Evolutionary conservation across 2,888 invertebrate species (phyloP), one percentile per base, ranked within the genome.

Genomic region (Dryobota labecula): DNA sequence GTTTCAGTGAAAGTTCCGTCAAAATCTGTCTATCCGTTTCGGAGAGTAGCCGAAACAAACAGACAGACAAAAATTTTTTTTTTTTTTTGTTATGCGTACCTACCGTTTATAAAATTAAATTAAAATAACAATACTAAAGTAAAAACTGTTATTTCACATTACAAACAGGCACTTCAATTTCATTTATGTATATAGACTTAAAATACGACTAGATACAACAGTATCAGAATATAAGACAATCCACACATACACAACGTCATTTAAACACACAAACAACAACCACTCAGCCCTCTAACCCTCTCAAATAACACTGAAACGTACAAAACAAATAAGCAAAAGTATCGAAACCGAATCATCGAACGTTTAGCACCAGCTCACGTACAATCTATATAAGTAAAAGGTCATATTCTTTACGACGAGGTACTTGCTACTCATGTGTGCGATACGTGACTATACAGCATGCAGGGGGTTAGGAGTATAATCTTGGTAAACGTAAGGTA

Each of bases 361-460:
- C 82, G 82, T 89, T 89, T 86, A 82, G 58, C 76, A 70, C 66
- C 90, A 84, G 70, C 74, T 89, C 89, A 89, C 89, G 90, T 90
- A 75, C 80, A 33, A 66, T 87, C 80, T 86, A 92, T 92, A 92
- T 88, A 89, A 89, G 90, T 90, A 92, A 91, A 89, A 86, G 88
- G 88, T 84, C 84, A 87, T 92, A 88, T 90, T 90, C 91, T 92
- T 92, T 91, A 92, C 87, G 87, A 87, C 70, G 43, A 74, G 65
- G 57, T 63, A 84, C 84, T 79, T 73, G 53, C 7, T 53, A 38
- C 83, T 83, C 49, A 24, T 66, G 74, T 68, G 43, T 58, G 6
- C 30, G 49, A 24, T 49, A 83, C 79, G 79, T 79, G 79, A 79
- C 84, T 58, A 43, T 63, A 45, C 73, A 36, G 33, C 56, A 30